Evolutionary conservation across 2,888 invertebrate species (phyloP), one percentile per base, ranked within the genome.

Genomic region (Sminthurinus aureus): DNA sequence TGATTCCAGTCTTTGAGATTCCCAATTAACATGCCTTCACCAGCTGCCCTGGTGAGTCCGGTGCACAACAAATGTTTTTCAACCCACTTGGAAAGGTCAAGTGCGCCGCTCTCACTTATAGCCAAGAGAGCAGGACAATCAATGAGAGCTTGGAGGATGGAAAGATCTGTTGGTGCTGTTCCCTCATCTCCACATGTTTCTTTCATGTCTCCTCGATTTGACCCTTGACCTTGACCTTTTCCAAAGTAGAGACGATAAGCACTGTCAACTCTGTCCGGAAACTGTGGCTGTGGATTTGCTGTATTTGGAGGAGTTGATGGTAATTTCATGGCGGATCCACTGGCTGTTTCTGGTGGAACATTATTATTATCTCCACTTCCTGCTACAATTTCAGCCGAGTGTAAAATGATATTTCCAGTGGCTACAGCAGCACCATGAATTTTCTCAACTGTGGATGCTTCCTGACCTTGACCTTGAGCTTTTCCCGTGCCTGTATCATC

Each of bases 51-150:
- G 6, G 84, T 75, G 58, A 87, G 50, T 13, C 87, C 87, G 66
- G 76, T 67, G 0, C 83, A 84, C 12, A 87, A 79, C 18, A 86
- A 83, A 84, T 85, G 86, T 0, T 74, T 87, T 50, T 87, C 84
- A 0, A 85, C 81, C 86, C 86, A 87, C 26, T 82, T 85, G 58
- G 84, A 80, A 52, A 87, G 77, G 58, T 87, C 86, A 75, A 87
- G 22, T 13, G 85, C 86, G 13, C 87, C 87, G 26, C 80, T 81
- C 13, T 86, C 85, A 81, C 81, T 84, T 9, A 87, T 87, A 13
- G 86, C 85, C 26, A 87, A 38, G n/a, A 87, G 75, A 0, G 86
- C 87, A 13, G 87, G 86, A 75, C 87, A 87, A 22, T 85, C 84
- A 18, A 87, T 71, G 9, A 86, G 26, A 26, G 86, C 69, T 78